Conservation (phyloP, 2,113 vertebrate genomes). For the Equus quagga region DNA sequence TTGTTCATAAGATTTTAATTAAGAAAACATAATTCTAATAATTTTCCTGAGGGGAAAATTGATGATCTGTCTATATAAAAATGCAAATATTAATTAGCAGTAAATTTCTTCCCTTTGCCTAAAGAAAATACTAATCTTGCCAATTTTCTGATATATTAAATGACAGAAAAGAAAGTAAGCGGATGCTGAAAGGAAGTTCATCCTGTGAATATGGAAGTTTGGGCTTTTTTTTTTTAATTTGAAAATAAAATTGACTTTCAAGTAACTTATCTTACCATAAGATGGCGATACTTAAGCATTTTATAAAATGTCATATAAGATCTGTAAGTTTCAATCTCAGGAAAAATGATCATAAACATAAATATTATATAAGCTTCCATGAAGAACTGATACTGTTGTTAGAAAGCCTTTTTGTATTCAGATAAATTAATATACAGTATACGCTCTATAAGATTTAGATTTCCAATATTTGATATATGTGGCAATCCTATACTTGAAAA, state of each 20-base stretch:
- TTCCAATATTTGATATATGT: background rate
- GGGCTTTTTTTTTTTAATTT: conserved; percentile 5
- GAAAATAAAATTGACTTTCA: conserved; percentile 61
- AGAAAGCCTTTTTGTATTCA: background rate
- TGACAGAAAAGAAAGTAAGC: background rate
- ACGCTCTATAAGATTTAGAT: background rate
- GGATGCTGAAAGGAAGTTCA: conserved; percentile 44
- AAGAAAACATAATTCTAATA: conserved; percentile 67
- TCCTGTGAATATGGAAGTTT: conserved; percentile 23
- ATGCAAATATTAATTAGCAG: conserved; percentile 68
- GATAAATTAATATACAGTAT: background rate
- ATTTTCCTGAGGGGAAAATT: conserved; percentile 68
- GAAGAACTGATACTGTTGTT: background rate
- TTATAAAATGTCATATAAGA: conserved; percentile 51
- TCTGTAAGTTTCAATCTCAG: conserved; percentile 12
- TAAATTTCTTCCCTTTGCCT: conserved; percentile 57
- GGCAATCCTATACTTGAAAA: background rate
- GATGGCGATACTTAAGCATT: conserved; percentile 79
- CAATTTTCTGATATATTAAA: conserved; percentile 54
- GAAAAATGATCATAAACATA: conserved; percentile 33
- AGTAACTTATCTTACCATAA: conserved; percentile 79
- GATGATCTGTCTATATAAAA: conserved; percentile 61
- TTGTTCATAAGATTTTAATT: conserved; percentile 76
- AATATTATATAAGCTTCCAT: background rate
- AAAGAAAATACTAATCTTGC: conserved; percentile 58